Percentiles rank a stretch among this genome's conserved stretches.
These are phyloP conservation scores for Solea senegalensis DNA, from an alignment of 2,113 vertebrate genomes.

Conservation along the genomic window DNA sequence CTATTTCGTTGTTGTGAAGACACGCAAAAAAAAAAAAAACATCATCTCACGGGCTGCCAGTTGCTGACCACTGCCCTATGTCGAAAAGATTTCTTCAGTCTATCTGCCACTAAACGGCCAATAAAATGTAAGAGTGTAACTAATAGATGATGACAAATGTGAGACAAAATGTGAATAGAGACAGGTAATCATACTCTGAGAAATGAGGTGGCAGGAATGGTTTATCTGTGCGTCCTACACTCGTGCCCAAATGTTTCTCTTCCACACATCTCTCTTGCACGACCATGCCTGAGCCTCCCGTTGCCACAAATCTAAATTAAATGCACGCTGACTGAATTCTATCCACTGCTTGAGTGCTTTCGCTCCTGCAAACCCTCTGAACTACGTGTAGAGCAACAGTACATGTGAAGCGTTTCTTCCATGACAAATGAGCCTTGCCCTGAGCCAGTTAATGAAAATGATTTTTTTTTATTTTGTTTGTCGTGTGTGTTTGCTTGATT, in stretches of 20 bases:
- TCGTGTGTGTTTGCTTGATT: slow-evolving; percentile 21
- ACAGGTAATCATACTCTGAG: slow-evolving; percentile 57
- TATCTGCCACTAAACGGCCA: slow-evolving; percentile 20
- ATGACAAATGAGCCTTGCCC: slow-evolving; percentile 39
- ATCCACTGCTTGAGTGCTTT: slow-evolving; percentile 36
- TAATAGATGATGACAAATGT: slow-evolving; percentile 7
- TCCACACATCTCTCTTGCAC: slow-evolving; percentile 25
- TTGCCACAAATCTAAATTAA: slow-evolving; percentile 43
- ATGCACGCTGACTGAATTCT: slow-evolving; percentile 41
- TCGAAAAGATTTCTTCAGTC: too few relatives aligned
- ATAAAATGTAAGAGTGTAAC: slow-evolving; percentile 12
- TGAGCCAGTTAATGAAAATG: slow-evolving; percentile 10
- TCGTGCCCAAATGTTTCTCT: slow-evolving; percentile 14
- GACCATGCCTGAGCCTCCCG: slow-evolving; percentile 15
- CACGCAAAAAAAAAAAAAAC: too few relatives aligned
- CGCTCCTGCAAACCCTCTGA: slow-evolving; percentile 45
- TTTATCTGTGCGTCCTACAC: slow-evolving; percentile 46
- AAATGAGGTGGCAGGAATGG: slow-evolving; percentile 61
- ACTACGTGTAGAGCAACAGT: background rate
- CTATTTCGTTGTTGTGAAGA: too few relatives aligned
- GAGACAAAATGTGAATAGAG: slow-evolving; percentile 24
- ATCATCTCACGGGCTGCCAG: too few relatives aligned
- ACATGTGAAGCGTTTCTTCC: slow-evolving; percentile 11
- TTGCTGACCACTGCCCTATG: too few relatives aligned
- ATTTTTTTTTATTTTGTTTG: background rate